Base-by-base conservation (phyloP, 2,888 invertebrate species). In the Labia minor region DNA sequence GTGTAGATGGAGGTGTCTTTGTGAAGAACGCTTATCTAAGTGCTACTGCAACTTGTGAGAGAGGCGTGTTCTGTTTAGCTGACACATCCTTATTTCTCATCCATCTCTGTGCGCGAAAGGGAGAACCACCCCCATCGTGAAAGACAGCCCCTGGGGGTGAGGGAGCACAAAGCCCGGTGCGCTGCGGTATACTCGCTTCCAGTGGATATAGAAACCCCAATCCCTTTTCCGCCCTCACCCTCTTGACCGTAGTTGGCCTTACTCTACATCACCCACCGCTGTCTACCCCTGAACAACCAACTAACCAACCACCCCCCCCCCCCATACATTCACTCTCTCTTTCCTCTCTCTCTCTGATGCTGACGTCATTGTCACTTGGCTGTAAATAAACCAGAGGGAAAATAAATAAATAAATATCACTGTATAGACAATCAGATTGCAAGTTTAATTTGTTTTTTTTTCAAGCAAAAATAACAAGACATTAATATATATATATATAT, bases 31-130 rank as follows among this genome's bases (percentile, higher is more conserved):
- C 49, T 49, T 49, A 49, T 49, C 49, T 49, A 49, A 49, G 49
- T 49, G 49, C 49, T 49, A 49, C n/a, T 49, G 49, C n/a, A 16
- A 49, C 49, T 49, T 49, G 49, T 49, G 49, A 49, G 49, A n/a
- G n/a, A 49, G 49, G 49, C 49, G 49, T 49, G 49, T 49, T 49
- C 49, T 49, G 49, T 49, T 49, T 49, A 49, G 49, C 49, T 49
- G 49, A 49, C 49, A 49, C 49, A 49, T 49, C 49, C 49, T 49
- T 49, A 49, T 49, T 49, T 49, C 49, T 49, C 49, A 49, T 49
- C 49, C 49, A 49, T 49, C 49, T 49, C 49, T 26, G 26, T 26
- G 26, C 26, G 49, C 3, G n/a, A 49, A 3, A 14, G 49, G 16
- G 49, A 49, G 49, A 49, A 49, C 49, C 49, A 49, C 16, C 49